A percentile compares a stretch with the other conserved stretches of the same genome.
Conservation (phyloP, 2,797 vertebrate species). For the Holocentrus rufus region DNA sequence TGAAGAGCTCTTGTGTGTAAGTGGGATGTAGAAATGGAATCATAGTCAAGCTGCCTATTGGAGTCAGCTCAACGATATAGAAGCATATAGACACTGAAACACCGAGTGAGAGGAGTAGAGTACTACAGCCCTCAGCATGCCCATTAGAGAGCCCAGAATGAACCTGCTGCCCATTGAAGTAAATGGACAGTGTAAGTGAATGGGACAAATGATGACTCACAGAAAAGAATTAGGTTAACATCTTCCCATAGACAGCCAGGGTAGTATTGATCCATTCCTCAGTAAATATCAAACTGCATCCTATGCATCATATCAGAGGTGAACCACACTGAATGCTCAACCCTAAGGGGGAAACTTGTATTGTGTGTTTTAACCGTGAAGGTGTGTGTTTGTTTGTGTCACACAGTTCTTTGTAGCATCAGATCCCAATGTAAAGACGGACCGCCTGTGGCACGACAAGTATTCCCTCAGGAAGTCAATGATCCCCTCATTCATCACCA, state of each 20-base stretch:
- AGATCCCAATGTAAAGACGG: constrained; percentile 95
- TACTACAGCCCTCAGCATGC: background rate
- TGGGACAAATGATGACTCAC: constrained; percentile 28
- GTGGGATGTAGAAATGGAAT: background rate
- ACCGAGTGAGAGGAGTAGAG: background rate
- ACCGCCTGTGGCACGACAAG: constrained; percentile 98
- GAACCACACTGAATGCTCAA: background rate
- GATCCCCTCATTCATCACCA: constrained; percentile 98
- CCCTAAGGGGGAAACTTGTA: background rate
- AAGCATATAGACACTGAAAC: background rate
- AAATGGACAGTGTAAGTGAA: constrained; percentile 33
- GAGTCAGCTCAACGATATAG: constrained; percentile 1
- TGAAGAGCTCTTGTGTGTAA: background rate
- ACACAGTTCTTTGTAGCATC: constrained; percentile 97
- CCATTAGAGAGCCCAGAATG: constrained; percentile 11
- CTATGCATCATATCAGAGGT: too few relatives aligned
- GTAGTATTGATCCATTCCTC: too few relatives aligned
- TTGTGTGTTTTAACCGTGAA: background rate
- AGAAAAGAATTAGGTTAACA: background rate
- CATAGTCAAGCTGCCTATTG: background rate
- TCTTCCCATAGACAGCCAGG: too few relatives aligned
- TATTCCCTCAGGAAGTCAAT: constrained; percentile 97
- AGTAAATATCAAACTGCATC: too few relatives aligned
- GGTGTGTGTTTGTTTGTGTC: constrained; percentile 1
- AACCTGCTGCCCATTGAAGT: constrained; percentile 1